Base-by-base conservation (phyloP, 2,888 invertebrate genomes). In the Ichneumoninae sp. region DNA sequence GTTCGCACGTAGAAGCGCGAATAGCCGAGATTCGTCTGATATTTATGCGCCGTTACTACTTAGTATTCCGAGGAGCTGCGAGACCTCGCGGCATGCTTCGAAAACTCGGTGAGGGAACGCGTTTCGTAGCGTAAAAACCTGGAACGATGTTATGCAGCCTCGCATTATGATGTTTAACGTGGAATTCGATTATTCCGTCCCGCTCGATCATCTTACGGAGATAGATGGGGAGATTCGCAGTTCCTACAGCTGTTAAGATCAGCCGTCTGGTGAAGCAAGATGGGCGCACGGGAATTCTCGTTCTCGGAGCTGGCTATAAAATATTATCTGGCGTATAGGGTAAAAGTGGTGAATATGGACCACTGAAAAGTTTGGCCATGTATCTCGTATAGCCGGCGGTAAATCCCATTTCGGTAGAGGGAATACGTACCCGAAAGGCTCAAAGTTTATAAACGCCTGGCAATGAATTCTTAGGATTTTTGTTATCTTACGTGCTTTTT, bases 31-130 rank as follows among this genome's bases (percentile, higher is more conserved):
- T 82, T 84, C 81, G 84, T 33, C 69, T 76, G 71, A 68, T 74
- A 54, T 74, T 66, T 62, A 81, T 62, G 77, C 30, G 54, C 77
- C 57, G 50, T 74, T 69, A 69, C 80, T 69, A 77, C 77, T 84
- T 62, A 77, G 74, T 22, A 70, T 69, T 68, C n/a, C 74, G 50
- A 30, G 36, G 19, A 50, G 19, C 7, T 36, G 54, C 30, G 44
- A 52, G n/a, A 33, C 7, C 7, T 26, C 33, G 60, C 60, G 30
- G 30, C 16, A 62, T 62, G 33, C 62, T 62, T 33, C 6, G 62
- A 33, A 62, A 62, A 62, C 30, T 33, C 62, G 62, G n/a, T 30
- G 30, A 16, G 62, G 4, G 3, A 62, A 47, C 4, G n/a, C 62
- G 62, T 62, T 62, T 33, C 62, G 62, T 6, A 30, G 16, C 16